Evolutionary conservation across 2,113 vertebrate species (phyloP), one percentile per base, ranked within the genome.

Genomic region (Antechinus flavipes): DNA sequence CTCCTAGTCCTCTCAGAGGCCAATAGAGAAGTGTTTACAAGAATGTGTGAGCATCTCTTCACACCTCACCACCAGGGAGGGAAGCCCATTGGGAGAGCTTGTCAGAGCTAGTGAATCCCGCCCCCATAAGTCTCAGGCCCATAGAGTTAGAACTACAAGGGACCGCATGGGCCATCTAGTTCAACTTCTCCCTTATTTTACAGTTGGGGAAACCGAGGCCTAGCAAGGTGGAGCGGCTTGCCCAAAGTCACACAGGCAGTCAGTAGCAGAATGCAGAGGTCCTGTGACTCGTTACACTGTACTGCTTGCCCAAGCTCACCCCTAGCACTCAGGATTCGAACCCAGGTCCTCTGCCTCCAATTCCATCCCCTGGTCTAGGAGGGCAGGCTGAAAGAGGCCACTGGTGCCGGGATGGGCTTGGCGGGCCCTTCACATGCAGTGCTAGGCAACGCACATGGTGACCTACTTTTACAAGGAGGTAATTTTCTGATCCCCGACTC

Each of bases 381-480:
- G 68, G n/a, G 35, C 61, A 76, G 61, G 16, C 68, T 84, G 68
- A 23, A 42, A 84, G 68, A 84, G n/a, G 19, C 19, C 68, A n/a
- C 14, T 76, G 35, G n/a, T 84, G 68, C 68, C 2, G 6, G 68
- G 68, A 84, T n/a, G 23, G 68, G 27, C 91, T 92, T 96, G 94
- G 90, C 3, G 1, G 12, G 61, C 95, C 89, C 55, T 95, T 97
- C 16, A 11, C 90, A 92, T 7, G 16, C 54, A 97, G 93, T 93
- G 95, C 94, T 97, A 97, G 91, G 96, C 96, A 97, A 97, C 97
- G 93, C 91, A 97, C 90, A 92, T 92, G 94, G 91, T 98, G 95
- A 97, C 96, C 95, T 97, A 96, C 76, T 98, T 98, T 97, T 96
- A 50, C 25, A 92, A 92, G 90, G 96, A 97, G 53, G 23, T 58